These are phyloP conservation scores for Phyllopteryx taeniolatus DNA, from an alignment of 2,113 vertebrate species.

Conservation along the genomic window DNA sequence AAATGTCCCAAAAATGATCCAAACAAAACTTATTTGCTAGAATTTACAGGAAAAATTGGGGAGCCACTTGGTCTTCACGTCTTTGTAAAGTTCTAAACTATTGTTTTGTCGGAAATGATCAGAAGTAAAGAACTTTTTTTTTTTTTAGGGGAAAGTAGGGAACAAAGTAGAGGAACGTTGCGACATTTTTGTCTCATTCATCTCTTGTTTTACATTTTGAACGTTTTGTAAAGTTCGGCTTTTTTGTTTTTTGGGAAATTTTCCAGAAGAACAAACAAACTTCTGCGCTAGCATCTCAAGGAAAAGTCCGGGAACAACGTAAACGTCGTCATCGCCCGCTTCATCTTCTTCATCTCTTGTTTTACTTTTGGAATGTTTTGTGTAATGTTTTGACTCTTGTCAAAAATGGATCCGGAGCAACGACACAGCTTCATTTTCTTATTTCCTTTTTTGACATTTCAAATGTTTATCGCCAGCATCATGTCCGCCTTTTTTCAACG, in stretches of 20 bases:
- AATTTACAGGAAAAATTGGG: neutral
- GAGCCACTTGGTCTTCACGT: neutral
- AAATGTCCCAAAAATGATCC: too few species aligned
- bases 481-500: neutral
- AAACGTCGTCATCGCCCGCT: neutral
- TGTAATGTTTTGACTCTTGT: too few species aligned
- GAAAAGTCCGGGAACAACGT: neutral
- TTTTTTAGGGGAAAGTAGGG: neutral
- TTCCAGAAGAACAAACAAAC: neutral
- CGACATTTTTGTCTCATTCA: too few species aligned
- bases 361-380: too few species aligned
- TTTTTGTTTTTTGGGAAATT: constrained; percentile 13
- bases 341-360: too few species aligned
- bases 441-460: neutral
- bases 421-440: neutral
- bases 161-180: too few species aligned
- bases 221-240: constrained; percentile 60
- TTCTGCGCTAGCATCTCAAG: neutral
- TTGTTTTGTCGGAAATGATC: neutral
- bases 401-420: neutral
- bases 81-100: neutral
- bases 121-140: neutral
- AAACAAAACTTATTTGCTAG: too few species aligned
- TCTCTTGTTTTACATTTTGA: constrained; percentile 54
- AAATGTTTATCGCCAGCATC: neutral